Conservation (phyloP, 2,797 vertebrate species). For the Benthosema pterotum region DNA sequence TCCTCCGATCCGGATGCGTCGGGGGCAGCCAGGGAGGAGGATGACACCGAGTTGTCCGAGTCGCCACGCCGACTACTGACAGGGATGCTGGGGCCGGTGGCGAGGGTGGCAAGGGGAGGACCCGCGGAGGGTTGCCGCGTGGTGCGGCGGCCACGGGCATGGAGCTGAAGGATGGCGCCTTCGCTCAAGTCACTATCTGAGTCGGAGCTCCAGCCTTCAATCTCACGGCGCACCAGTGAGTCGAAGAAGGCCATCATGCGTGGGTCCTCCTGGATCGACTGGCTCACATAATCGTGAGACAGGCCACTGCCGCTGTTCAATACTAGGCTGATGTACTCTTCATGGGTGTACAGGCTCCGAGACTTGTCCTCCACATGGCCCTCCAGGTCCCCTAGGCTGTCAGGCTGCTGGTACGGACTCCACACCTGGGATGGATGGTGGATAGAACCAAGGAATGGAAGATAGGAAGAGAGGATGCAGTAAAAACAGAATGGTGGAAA, state of each 20-base stretch:
- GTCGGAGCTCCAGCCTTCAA: constrained; percentile 98
- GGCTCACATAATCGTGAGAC: constrained; percentile 97
- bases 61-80: constrained; percentile 78
- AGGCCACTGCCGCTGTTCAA: constrained; percentile 96
- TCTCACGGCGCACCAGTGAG: constrained; percentile 94
- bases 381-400: constrained; percentile 92
- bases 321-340: constrained; percentile 98
- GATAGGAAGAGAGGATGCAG: background rate
- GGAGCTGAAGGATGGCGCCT: constrained; percentile 95
- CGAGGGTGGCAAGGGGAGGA: background rate
- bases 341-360: constrained; percentile 95
- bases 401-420: constrained; percentile 97
- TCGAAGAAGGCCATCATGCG: constrained; percentile 99
- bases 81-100: constrained; percentile 1
- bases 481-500: background rate
- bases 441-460: constrained; percentile 11
- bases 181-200: constrained; percentile 95
- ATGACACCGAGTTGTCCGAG: constrained; percentile 88
- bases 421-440: constrained; percentile 81
- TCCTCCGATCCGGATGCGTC: constrained; percentile 67
- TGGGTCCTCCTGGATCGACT: constrained; percentile 97
- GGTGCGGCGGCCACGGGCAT: constrained; percentile 77
- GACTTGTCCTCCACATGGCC: constrained; percentile 94
- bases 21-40: constrained; percentile 84
- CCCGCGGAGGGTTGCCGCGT: constrained; percentile 22